phyloP scores from a whole-genome alignment of 2,888 invertebrate species.

The Adela reaumurella region DNA sequence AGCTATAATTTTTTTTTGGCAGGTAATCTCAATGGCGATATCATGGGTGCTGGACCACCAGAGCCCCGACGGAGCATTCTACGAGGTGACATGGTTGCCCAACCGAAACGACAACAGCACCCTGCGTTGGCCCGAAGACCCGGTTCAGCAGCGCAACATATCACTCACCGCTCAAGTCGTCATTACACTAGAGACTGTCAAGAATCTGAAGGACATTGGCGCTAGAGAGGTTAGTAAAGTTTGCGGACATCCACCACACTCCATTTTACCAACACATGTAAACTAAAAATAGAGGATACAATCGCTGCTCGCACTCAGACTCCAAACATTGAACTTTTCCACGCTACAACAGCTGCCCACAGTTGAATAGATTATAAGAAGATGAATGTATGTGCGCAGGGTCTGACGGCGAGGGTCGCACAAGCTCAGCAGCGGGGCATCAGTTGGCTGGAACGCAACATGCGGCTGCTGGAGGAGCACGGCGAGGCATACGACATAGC shows the following conservation, averaged over 20 bases:
- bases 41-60: constrained; percentile 86
- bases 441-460: constrained; percentile 77
- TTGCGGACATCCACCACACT: too few species aligned
- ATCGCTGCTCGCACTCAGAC: too few species aligned
- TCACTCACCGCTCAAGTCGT: constrained; percentile 92
- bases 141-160: constrained; percentile 69
- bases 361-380: too few species aligned
- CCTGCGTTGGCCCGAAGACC: constrained; percentile 43
- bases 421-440: constrained; percentile 73
- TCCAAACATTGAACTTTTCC: too few species aligned
- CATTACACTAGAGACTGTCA: constrained; percentile 80
- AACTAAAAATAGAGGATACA: too few species aligned
- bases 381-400: constrained; percentile 33
- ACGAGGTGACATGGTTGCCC: constrained; percentile 82
- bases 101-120: constrained; percentile 85
- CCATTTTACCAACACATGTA: too few species aligned
- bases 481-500: constrained; percentile 83
- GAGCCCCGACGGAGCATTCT: constrained; percentile 81
- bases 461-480: constrained; percentile 67
- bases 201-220: constrained; percentile 64
- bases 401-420: constrained; percentile 71
- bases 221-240: constrained; percentile 43
- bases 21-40: constrained; percentile 77
- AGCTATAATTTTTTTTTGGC: neutral
- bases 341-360: too few species aligned